Percentiles rank a stretch among this genome's conserved stretches.
These are phyloP conservation scores for Lithobates pipiens DNA, from an alignment of 2,797 vertebrate species.

Conservation along the genomic window DNA sequence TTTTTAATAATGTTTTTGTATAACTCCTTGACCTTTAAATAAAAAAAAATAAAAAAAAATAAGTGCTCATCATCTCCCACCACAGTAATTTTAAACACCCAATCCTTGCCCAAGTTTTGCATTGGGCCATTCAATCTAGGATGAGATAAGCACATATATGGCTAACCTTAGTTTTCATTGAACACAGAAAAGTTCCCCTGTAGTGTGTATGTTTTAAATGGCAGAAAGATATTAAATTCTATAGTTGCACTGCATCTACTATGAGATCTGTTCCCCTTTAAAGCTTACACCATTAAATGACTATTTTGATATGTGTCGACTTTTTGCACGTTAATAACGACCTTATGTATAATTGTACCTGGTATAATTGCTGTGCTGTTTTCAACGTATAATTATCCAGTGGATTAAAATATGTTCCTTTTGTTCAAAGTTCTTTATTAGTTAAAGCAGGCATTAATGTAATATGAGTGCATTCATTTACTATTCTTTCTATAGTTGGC, in stretches of 20 bases:
- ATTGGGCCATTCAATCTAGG: too few relatives aligned
- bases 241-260: not conserved
- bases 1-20: too few relatives aligned
- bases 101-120: too few relatives aligned
- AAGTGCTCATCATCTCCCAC: too few relatives aligned
- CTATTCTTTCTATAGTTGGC: slow-evolving; percentile 4
- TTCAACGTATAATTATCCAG: slow-evolving; percentile 39
- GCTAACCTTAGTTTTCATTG: too few relatives aligned
- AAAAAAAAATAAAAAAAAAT: too few relatives aligned
- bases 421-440: slow-evolving; percentile 44
- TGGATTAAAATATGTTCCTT: slow-evolving; percentile 19
- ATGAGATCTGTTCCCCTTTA: slow-evolving; percentile 4
- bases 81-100: too few relatives aligned
- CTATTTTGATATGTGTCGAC: slow-evolving; percentile 22
- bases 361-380: slow-evolving; percentile 43
- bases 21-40: too few relatives aligned
- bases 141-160: too few relatives aligned
- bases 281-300: slow-evolving; percentile 15
- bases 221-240: not conserved
- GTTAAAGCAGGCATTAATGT: slow-evolving; percentile 42
- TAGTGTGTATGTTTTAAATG: not conserved
- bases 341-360: slow-evolving; percentile 40
- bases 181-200: not conserved
- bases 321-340: slow-evolving; percentile 36
- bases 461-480: not conserved